Base-by-base conservation (phyloP, 2,113 vertebrate genomes). In the Helogale parvula region DNA sequence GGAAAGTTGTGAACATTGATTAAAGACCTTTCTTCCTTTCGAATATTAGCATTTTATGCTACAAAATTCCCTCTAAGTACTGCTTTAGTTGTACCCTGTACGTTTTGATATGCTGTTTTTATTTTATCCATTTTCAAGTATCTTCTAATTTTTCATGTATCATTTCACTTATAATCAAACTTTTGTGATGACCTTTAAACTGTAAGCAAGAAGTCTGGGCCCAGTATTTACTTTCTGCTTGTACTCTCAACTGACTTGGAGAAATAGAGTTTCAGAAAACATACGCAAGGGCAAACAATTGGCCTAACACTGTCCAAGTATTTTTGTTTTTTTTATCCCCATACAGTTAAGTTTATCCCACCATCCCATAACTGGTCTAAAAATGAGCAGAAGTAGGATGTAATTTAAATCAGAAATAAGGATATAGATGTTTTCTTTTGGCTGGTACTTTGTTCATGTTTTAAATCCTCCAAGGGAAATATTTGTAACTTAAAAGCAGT, bases 221-320 rank as follows among this genome's bases (percentile, higher is more conserved):
- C 35, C n/a, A 88, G 88, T 65, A 54, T 74, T 82, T 76, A 82
- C 23, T 52, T 74, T 83, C 71, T 60, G 60, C 71, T 85, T 85
- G 17, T 77, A 69, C 50, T 85, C 33, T 77, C 41, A 87, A 92
- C 12, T 65, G 27, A 96, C 41, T 54, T 65, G 29, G 35, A 81
- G 45, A 87, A 91, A 91, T 17, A 57, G 31, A 91, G n/a, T 90
- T 86, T 81, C 82, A 66, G 60, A 74, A 96, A 90, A 91, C 12
- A 72, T 50, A 91, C 12, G 31, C 33, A 66, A 87, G 47, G 12
- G 3, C 25, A 23, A 52, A 57, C 17, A 88, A 87, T 3, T 65
- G 54, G 25, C 83, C 65, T 82, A 76, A 74, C n/a, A 50, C 15
- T 57, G 15, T 57, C 16, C 38, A 60, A 91, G 9, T 63, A 41